Conservation (phyloP, 2,888 invertebrate genomes). For the Cryptus viduatorius region DNA sequence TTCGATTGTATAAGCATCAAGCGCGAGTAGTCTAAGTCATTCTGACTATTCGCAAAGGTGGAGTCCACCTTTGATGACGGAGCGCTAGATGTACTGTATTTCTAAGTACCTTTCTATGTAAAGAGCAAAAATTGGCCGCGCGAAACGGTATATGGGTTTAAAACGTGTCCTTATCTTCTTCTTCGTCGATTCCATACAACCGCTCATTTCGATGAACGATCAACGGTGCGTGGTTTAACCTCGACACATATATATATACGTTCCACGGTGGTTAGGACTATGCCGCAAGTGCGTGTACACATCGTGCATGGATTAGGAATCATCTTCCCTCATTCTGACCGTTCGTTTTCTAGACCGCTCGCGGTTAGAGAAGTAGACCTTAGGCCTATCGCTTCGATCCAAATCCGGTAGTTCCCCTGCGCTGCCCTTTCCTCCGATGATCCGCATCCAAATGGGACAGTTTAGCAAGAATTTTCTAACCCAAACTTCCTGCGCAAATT, state of each 20-base stretch:
- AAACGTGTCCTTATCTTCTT: conserved; percentile 31
- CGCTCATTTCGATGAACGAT: conserved; percentile 65
- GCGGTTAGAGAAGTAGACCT: conserved; percentile 37
- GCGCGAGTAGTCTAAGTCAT: conserved; percentile 1
- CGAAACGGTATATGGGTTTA: conserved; percentile 41
- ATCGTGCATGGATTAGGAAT: conserved; percentile 24
- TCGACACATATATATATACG: conserved; percentile 25
- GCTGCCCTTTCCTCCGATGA: neutral
- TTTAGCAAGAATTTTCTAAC: too few relatives aligned
- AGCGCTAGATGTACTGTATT: conserved; percentile 19
- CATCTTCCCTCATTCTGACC: conserved; percentile 37
- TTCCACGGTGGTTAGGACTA: conserved; percentile 36
- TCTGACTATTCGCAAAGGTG: conserved; percentile 32
- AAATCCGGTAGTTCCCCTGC: neutral
- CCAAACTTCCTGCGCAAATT: too few relatives aligned
- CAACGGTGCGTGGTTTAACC: conserved; percentile 56
- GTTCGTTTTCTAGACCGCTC: conserved; percentile 37
- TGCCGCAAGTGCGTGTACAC: conserved; percentile 48
- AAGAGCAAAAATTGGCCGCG: conserved; percentile 15
- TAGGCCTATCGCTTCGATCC: neutral
- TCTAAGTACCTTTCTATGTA: neutral
- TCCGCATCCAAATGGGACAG: neutral
- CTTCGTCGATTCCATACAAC: conserved; percentile 53
- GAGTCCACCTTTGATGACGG: conserved; percentile 20
- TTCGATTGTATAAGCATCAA: neutral